Evolutionary conservation across 1,140 invertebrate species (phyloP).

Genomic region (Diploscapter pachys): DNA sequence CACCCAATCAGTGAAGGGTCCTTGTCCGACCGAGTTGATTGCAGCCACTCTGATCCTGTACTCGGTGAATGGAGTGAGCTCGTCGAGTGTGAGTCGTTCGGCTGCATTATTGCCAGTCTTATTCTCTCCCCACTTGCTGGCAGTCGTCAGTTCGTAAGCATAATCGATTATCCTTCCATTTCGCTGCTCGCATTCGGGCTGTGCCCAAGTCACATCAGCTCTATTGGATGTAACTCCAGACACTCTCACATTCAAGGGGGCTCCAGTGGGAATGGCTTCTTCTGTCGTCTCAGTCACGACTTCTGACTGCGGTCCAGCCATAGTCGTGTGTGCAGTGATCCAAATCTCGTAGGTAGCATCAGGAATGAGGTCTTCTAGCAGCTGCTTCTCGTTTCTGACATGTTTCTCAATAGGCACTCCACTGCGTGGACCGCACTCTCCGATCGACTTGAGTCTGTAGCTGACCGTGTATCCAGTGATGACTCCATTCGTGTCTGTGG

Average conservation of each 20-base stretch:
- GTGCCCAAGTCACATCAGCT: conserved; percentile 55
- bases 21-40: conserved; percentile 48
- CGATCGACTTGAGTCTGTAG: conserved; percentile 56
- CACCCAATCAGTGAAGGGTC: conserved; percentile 56
- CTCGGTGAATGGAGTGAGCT: conserved; percentile 52
- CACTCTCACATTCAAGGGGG: conserved; percentile 48
- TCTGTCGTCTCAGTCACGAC: conserved; percentile 50
- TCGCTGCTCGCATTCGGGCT: conserved; percentile 55
- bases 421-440: conserved; percentile 50
- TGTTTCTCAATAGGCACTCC: conserved; percentile 45
- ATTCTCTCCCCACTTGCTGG: conserved; percentile 48
- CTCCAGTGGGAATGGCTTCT: conserved; percentile 50
- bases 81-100: conserved; percentile 53
- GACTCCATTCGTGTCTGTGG: conserved; percentile 54
- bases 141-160: conserved; percentile 54
- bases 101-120: conserved; percentile 30
- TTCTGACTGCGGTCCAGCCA: conserved; percentile 51
- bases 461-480: conserved; percentile 59
- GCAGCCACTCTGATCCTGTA: conserved; percentile 55
- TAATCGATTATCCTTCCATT: conserved; percentile 58
- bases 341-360: conserved; percentile 56
- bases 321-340: conserved; percentile 56
- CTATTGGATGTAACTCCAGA: conserved; percentile 51
- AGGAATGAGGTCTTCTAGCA: conserved; percentile 49
- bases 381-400: conserved; percentile 27